Evolutionary conservation across 2,888 invertebrate species (phyloP), one percentile per base, ranked within the genome.

Genomic region (Scaptomyza cyrtandrae): DNA sequence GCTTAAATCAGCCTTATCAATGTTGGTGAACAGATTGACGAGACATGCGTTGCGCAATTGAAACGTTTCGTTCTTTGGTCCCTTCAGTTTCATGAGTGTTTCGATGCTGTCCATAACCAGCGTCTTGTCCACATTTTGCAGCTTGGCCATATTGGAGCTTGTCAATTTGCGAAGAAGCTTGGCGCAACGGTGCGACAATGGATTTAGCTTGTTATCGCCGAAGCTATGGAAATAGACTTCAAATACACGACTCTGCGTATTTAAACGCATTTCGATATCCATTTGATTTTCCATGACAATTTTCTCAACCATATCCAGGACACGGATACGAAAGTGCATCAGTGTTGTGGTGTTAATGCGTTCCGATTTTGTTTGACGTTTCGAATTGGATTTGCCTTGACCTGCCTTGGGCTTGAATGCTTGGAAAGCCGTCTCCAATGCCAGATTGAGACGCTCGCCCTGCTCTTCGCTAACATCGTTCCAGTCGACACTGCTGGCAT

Each of bases 401-500:
- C 14, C 19, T 11, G 35, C 5, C n/a, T 52, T 50, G 4, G 75
- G 66, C 10, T 52, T 63, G 19, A 58, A 66, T 6, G 71, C 33
- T 13, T 67, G 62, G 43, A 88, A 88, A 6, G 86, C 71, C 6
- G 24, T 46, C 24, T 80, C 88, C 31, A 83, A 41, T 6, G 88
- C 84, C 10, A 24, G 24, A 58, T 83, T 88, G 1, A 83, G 56
- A 6, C 80, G 86, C 0, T 79, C 46, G 11, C 83, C 83, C n/a
- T 80, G 41, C 6, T 68, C 86, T 13, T 83, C 83, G 35, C 48
- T 54, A 4, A 83, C 80, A 49, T 83, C 88, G n/a, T 83, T 83
- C 83, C 88, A 88, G 11, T 83, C 83, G 1, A 83, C 62, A 54
- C 89, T 88, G 62, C 84, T 80, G 19, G 49, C 81, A 45, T 67